Percentiles rank a stretch among this genome's conserved stretches.
These are phyloP conservation scores for Protomyctophum bolini DNA, from an alignment of 2,113 vertebrate genomes.

Conservation along the genomic window DNA sequence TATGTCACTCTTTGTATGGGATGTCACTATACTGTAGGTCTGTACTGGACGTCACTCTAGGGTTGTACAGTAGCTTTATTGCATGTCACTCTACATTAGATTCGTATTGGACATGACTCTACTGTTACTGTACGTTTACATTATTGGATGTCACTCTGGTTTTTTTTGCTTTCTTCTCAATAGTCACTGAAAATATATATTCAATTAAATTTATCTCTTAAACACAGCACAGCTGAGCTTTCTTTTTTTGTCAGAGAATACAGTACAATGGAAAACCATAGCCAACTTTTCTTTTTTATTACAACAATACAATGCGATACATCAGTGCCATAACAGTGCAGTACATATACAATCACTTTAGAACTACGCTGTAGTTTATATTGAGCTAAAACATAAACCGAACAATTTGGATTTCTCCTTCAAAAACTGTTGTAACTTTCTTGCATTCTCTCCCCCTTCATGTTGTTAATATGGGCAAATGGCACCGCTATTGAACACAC, in stretches of 20 bases:
- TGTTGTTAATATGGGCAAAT: conserved; percentile 75
- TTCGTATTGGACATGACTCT: too few species aligned
- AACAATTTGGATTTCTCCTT: conserved; percentile 47
- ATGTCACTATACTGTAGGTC: too few species aligned
- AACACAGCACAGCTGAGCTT: background rate
- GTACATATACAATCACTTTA: too few species aligned
- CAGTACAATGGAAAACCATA: background rate
- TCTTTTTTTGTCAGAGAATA: background rate
- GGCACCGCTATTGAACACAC: conserved; percentile 71
- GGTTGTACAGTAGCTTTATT: too few species aligned
- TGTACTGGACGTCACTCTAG: too few species aligned
- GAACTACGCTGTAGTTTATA: conserved; percentile 17
- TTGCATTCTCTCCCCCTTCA: conserved; percentile 51
- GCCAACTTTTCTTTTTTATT: background rate
- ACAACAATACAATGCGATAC: too few species aligned
- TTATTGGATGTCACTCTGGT: background rate
- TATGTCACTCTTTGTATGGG: too few species aligned
- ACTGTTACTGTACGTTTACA: too few species aligned
- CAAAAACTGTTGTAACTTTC: conserved; percentile 36
- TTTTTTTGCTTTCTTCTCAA: conserved; percentile 12
- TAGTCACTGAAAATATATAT: conserved; percentile 8
- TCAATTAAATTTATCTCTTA: conserved; percentile 25
- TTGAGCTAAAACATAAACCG: conserved; percentile 33
- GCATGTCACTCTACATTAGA: too few species aligned
- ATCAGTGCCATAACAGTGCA: too few species aligned